These are phyloP conservation scores for Brachionus rotundiformis DNA, from an alignment of 1,140 invertebrate species.

Conservation along the genomic window DNA sequence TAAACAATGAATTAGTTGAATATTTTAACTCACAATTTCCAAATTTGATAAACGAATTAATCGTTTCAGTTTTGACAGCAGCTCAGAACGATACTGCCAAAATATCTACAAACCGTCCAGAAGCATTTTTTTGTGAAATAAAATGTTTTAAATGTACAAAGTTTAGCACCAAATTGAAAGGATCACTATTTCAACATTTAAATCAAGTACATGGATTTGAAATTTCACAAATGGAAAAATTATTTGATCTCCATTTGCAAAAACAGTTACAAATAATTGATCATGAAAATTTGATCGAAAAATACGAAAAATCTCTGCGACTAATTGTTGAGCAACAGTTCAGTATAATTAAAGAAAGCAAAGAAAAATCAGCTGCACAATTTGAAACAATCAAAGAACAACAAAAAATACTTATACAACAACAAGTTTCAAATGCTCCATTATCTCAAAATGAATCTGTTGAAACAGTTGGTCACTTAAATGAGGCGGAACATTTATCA, in stretches of 20 bases:
- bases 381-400: constrained; percentile 12
- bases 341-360: not conserved
- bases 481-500: not conserved
- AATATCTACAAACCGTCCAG: not conserved
- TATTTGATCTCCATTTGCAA: constrained; percentile 45
- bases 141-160: constrained; percentile 44
- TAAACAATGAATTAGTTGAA: not conserved
- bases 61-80: constrained; percentile 23
- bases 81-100: constrained; percentile 1
- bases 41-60: constrained; percentile 18
- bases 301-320: constrained; percentile 16
- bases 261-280: constrained; percentile 43
- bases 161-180: constrained; percentile 40
- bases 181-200: constrained; percentile 40
- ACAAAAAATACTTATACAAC: constrained; percentile 22
- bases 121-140: constrained; percentile 7
- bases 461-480: not conserved
- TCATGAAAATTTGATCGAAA: constrained; percentile 10
- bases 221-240: not conserved
- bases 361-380: constrained; percentile 18
- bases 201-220: not conserved
- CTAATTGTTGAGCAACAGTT: constrained; percentile 15
- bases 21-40: constrained; percentile 27
- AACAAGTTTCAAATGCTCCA: not conserved
- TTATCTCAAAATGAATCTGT: not conserved